Evolutionary conservation across 2,113 vertebrate genomes (phyloP), one percentile per base, ranked within the genome.

Genomic region (Cochlearius cochlearius): DNA sequence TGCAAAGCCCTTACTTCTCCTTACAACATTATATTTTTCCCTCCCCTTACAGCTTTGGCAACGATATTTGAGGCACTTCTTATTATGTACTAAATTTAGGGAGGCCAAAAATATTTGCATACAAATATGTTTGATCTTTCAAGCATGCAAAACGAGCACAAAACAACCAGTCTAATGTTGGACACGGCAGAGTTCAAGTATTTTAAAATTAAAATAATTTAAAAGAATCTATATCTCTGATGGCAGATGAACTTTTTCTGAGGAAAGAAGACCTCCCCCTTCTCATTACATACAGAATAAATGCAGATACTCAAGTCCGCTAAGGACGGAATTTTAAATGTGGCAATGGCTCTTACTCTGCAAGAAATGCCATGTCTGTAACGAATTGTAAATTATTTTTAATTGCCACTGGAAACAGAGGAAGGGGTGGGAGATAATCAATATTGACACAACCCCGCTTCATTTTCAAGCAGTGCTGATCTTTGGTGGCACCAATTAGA

Each of bases 311-410:
- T 91, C 60, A 62, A 83, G 59, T 49, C 47, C 45, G 94, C 79
- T 59, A 86, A 4, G 50, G 81, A 58, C 79, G 69, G 77, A 91
- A 80, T 91, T 94, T 88, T 92, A 82, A 94, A 53, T 36, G 43
- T 68, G 41, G 68, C 49, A 53, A n/a, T 58, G 72, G 36, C 74
- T 45, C 87, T 76, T 88, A 50, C 58, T 91, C 83, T 93, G 49
- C 56, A 83, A 88, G 68, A 95, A 91, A 83, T 50, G 86, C 36
- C 56, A 72, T 15, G 30, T 64, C 78, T 94, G 39, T 76, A 95
- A 88, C 87, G 94, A 92, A 75, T 67, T 91, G 83, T 68, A 82
- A 77, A 91, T 94, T 94, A 91, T 92, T 94, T 97, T 94, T 94
- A 84, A 88, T 88, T 97, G 86, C 85, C 72, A 45, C 63, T 94